phyloP scores from a whole-genome alignment of 2,113 vertebrate genomes.

The Salvator merianae region DNA sequence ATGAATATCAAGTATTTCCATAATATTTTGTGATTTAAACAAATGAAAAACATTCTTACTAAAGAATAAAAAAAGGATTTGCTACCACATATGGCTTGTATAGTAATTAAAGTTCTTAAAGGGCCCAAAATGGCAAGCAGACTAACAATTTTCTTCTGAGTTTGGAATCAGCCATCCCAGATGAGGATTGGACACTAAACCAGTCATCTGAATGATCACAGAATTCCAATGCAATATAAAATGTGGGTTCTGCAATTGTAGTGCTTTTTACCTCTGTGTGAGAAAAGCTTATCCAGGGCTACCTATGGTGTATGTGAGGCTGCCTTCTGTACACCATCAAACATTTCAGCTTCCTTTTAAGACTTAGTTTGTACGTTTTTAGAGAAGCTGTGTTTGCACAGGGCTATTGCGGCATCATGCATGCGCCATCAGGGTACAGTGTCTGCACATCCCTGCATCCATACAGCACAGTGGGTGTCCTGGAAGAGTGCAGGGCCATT shows the following conservation, averaged over 20 bases:
- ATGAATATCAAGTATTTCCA: constrained; percentile 78
- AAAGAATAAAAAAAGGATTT: constrained; percentile 79
- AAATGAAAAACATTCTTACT: constrained; percentile 71
- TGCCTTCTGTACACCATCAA: not conserved
- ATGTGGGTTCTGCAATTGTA: not conserved
- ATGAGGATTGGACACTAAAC: not conserved
- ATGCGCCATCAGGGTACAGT: too few relatives aligned
- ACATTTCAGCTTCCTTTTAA: not conserved
- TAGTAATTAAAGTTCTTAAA: constrained; percentile 66
- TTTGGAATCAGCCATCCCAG: not conserved
- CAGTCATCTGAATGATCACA: not conserved
- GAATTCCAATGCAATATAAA: not conserved
- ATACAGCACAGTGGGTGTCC: too few relatives aligned
- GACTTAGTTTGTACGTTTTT: not conserved
- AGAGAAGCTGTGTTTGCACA: too few relatives aligned
- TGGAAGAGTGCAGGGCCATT: too few relatives aligned
- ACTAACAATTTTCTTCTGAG: not conserved
- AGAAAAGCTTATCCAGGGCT: not conserved
- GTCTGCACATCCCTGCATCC: too few relatives aligned
- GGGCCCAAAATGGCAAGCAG: constrained; percentile 11
- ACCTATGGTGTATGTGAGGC: not conserved
- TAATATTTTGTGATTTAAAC: constrained; percentile 79
- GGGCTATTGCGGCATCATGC: too few relatives aligned
- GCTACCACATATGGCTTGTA: constrained; percentile 72
- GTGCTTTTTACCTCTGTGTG: not conserved